phyloP scores from a whole-genome alignment of 2,888 invertebrate genomes.

The Stenichneumon culpator region DNA sequence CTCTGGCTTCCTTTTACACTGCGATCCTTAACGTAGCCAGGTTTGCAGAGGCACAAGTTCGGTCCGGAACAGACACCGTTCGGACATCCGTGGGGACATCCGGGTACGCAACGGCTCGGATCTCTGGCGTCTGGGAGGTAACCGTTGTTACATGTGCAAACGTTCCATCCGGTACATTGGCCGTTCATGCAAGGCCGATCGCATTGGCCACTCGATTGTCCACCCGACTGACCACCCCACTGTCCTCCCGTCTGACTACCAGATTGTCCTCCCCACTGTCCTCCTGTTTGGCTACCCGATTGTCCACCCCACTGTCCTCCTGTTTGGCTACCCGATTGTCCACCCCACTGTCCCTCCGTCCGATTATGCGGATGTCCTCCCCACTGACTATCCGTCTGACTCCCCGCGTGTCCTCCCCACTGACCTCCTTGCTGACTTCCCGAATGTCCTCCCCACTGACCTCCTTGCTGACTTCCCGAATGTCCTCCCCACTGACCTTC shows the following conservation, averaged over 20 bases:
- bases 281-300: neutral
- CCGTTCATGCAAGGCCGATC: slow-evolving; percentile 85
- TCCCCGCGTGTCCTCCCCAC: slow-evolving; percentile 63
- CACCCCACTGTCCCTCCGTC: neutral
- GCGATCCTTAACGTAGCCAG: slow-evolving; percentile 89
- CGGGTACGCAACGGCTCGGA: slow-evolving; percentile 86
- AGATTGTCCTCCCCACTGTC: neutral
- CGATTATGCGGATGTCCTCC: neutral
- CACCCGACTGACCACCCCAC: neutral
- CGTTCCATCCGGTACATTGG: slow-evolving; percentile 85
- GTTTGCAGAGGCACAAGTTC: slow-evolving; percentile 91
- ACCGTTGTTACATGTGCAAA: slow-evolving; percentile 84
- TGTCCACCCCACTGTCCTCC: slow-evolving; percentile 12
- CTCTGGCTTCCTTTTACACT: slow-evolving; percentile 88
- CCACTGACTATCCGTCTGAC: neutral
- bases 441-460: neutral
- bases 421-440: neutral
- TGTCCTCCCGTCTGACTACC: slow-evolving; percentile 2
- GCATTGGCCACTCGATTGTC: slow-evolving; percentile 81
- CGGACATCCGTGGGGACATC: slow-evolving; percentile 90
- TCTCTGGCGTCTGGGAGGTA: slow-evolving; percentile 82
- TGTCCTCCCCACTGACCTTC: neutral
- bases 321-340: neutral
- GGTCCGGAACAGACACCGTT: slow-evolving; percentile 92
- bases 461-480: neutral